Evolutionary conservation across 1,140 invertebrate species (phyloP).

Genomic region (Aphelinus atriplicis): DNA sequence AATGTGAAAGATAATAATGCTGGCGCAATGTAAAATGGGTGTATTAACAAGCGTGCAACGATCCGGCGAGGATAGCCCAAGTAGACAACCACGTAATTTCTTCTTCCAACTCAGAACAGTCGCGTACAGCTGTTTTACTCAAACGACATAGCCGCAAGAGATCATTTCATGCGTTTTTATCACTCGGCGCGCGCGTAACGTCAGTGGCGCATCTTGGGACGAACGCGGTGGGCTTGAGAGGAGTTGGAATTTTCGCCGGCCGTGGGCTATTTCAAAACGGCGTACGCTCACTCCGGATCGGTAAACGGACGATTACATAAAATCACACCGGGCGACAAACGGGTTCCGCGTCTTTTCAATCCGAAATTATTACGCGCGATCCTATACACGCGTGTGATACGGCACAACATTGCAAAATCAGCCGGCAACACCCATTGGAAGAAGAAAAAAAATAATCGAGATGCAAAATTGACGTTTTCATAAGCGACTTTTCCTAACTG

Average conservation of each 20-base stretch:
- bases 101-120: too few relatives aligned
- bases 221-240: too few relatives aligned
- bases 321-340: slow-evolving; percentile 1
- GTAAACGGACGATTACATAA: slow-evolving; percentile 11
- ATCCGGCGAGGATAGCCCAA: too few relatives aligned
- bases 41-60: too few relatives aligned
- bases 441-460: background rate
- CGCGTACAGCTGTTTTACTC: too few relatives aligned
- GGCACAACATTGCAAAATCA: slow-evolving; percentile 13
- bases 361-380: background rate
- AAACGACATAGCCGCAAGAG: too few relatives aligned
- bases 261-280: background rate
- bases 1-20: too few relatives aligned
- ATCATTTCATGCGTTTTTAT: too few relatives aligned
- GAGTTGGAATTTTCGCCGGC: background rate
- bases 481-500: background rate
- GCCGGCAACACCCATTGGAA: background rate
- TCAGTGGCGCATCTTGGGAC: too few relatives aligned
- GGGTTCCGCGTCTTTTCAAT: slow-evolving; percentile 1
- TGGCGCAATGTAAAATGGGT: too few relatives aligned
- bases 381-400: background rate
- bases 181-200: too few relatives aligned
- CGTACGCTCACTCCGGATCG: background rate
- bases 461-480: slow-evolving; percentile 4
- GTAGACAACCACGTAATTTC: too few relatives aligned